Conservation (phyloP, 2,113 vertebrate species). For the Megaceryle torquata region DNA sequence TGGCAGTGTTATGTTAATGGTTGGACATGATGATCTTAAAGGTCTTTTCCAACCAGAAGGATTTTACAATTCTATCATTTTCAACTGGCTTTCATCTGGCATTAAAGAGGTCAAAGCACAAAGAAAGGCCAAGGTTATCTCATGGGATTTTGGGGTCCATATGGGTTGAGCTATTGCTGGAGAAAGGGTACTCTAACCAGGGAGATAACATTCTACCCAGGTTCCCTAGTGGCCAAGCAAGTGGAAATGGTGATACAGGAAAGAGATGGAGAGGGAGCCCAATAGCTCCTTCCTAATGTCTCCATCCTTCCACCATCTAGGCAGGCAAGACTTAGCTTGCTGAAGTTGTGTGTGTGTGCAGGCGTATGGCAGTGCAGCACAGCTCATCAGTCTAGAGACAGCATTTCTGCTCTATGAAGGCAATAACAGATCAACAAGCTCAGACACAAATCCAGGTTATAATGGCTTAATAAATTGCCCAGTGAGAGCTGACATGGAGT, state of each 20-base stretch:
- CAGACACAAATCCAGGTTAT: background rate
- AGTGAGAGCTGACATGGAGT: background rate
- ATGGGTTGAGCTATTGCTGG: background rate
- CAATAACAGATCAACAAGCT: background rate
- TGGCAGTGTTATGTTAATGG: too few species aligned
- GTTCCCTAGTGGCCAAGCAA: background rate
- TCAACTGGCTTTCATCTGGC: background rate
- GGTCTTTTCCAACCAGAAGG: too few species aligned
- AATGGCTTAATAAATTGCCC: conserved; percentile 2
- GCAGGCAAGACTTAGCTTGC: background rate
- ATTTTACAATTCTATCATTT: background rate
- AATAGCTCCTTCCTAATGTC: background rate
- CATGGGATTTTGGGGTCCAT: background rate
- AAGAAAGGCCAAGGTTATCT: background rate
- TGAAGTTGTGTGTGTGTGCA: background rate
- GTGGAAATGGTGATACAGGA: background rate
- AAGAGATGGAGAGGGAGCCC: background rate
- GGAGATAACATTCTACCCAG: background rate
- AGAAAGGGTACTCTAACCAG: background rate
- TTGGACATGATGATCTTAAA: too few species aligned
- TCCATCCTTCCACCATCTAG: background rate
- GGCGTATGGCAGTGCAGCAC: background rate
- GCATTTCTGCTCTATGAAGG: background rate
- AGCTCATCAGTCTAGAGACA: background rate
- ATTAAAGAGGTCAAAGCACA: background rate